Percentiles rank a stretch among this genome's conserved stretches.
Conservation (phyloP, 2,113 vertebrate species). For the Brachyhypopomus occidentalis region DNA sequence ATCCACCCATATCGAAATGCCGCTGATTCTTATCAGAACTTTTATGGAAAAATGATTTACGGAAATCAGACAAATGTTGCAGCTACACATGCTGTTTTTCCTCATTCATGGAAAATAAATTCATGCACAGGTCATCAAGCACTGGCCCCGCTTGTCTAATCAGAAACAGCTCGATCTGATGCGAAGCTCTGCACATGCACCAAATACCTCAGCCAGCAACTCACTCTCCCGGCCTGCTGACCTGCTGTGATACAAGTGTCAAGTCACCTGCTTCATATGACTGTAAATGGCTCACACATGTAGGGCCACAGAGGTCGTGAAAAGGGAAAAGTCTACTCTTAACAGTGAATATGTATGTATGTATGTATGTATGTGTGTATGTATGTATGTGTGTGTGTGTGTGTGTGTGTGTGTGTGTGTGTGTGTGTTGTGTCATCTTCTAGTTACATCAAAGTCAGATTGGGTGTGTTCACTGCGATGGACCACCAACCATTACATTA, state of each 20-base stretch:
- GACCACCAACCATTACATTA: slow-evolving; percentile 27
- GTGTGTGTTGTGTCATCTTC: background rate
- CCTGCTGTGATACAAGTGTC: slow-evolving; percentile 37
- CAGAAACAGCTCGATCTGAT: slow-evolving; percentile 15
- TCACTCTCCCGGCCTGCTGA: slow-evolving; percentile 43
- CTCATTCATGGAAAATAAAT: slow-evolving; percentile 51
- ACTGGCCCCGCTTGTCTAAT: slow-evolving; percentile 36
- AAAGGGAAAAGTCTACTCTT: slow-evolving; percentile 5
- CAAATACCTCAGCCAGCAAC: slow-evolving; percentile 1
- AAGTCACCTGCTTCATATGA: slow-evolving; percentile 64
- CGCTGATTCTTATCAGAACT: slow-evolving; percentile 43
- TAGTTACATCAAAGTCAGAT: slow-evolving; percentile 30
- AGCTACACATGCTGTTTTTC: slow-evolving; percentile 46
- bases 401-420: background rate
- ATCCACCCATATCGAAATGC: slow-evolving; percentile 28
- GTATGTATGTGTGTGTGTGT: background rate
- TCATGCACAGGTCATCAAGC: slow-evolving; percentile 33
- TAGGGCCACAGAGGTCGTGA: background rate
- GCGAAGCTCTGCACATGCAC: background rate
- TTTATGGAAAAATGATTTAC: slow-evolving; percentile 45
- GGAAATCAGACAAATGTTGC: slow-evolving; percentile 39
- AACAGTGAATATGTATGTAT: background rate
- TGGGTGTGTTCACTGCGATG: slow-evolving; percentile 5
- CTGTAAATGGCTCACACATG: slow-evolving; percentile 49
- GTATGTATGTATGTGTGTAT: background rate